phyloP scores from a whole-genome alignment of 2,888 invertebrate species.

The Lasioglossum leucozonium region DNA sequence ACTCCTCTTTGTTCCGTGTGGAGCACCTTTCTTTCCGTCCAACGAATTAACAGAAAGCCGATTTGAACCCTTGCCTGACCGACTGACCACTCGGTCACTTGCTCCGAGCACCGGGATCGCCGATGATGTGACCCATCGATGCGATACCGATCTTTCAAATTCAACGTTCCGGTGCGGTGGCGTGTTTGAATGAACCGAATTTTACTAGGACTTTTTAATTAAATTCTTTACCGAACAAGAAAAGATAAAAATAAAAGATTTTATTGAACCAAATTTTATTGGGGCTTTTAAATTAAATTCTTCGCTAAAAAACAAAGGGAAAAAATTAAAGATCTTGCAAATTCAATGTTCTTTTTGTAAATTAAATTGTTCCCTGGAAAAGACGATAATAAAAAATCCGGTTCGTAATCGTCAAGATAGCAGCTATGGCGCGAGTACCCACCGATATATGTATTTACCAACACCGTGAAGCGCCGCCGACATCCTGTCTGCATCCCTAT shows the following conservation, averaged over 20 bases:
- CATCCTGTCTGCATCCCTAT: constrained; percentile 11
- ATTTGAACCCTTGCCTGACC: neutral
- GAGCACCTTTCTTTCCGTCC: neutral
- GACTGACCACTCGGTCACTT: constrained; percentile 1
- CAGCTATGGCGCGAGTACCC: no score
- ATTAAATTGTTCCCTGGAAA: no score
- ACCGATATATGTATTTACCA: neutral
- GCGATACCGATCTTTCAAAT: neutral
- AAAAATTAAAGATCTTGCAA: no score
- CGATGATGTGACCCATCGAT: neutral
- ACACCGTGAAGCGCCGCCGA: neutral
- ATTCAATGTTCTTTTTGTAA: no score
- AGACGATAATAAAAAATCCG: no score
- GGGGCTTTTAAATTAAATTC: no score
- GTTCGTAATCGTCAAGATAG: no score
- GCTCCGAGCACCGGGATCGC: neutral
- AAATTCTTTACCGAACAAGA: neutral
- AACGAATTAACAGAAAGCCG: neutral
- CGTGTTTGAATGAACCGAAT: neutral
- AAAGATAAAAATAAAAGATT: neutral
- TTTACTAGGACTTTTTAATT: neutral
- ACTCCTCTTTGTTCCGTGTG: neutral
- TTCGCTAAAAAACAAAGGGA: no score
- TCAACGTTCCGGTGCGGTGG: fast-evolving
- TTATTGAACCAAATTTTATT: neutral